Evolutionary conservation across 2,113 vertebrate genomes (phyloP).

Genomic region (Pycnonotus jocosus): DNA sequence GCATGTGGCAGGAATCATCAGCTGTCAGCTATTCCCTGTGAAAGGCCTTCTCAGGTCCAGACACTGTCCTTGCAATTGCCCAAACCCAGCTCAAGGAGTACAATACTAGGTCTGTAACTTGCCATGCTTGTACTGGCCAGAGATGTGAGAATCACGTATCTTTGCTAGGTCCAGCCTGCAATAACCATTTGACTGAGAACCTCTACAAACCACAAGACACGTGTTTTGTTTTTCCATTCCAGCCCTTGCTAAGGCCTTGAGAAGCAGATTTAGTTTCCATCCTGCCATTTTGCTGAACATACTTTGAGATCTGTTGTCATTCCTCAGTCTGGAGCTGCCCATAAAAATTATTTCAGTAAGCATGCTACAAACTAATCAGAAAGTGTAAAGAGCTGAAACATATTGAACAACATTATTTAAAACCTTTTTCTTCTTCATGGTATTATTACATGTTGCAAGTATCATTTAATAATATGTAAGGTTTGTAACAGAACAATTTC

Average conservation of each 20-base stretch:
- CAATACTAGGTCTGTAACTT: neutral
- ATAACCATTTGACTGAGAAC: neutral
- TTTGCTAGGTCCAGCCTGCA: neutral
- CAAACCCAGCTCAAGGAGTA: neutral
- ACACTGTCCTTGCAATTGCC: neutral
- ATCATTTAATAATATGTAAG: neutral
- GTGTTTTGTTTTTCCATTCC: neutral
- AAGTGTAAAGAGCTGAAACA: neutral
- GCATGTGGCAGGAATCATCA: neutral
- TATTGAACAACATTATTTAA: neutral
- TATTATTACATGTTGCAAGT: neutral
- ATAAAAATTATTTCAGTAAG: neutral
- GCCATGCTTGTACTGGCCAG: neutral
- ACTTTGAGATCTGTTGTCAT: neutral
- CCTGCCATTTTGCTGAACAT: neutral
- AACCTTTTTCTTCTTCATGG: neutral
- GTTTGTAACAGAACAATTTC: neutral
- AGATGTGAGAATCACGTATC: neutral
- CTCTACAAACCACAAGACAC: neutral
- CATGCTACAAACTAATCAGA: neutral
- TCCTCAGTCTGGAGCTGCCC: neutral
- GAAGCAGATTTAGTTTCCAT: neutral
- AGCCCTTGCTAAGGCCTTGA: neutral
- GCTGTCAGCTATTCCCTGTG: neutral
- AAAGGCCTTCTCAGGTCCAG: neutral